Percentiles rank a stretch among this genome's conserved stretches.
These are phyloP conservation scores for Peribatodes rhomboidaria DNA, from an alignment of 2,888 invertebrate genomes.

Conservation along the genomic window DNA sequence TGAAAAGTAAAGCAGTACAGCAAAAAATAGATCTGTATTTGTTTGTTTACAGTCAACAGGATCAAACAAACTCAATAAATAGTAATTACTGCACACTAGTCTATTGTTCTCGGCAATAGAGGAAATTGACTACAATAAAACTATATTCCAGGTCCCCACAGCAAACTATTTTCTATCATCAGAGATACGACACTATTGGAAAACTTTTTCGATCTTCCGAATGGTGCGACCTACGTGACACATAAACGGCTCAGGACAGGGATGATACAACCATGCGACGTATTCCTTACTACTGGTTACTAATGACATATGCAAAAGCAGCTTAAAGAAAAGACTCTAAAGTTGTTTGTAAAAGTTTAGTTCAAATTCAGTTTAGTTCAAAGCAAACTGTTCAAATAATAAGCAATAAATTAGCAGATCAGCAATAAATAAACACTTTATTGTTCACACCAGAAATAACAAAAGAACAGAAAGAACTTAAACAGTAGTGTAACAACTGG, in stretches of 20 bases:
- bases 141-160: conserved; percentile 64
- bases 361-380: too few species aligned
- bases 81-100: conserved; percentile 50
- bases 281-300: neutral
- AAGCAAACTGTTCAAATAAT: too few species aligned
- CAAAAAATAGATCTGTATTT: too few species aligned
- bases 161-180: conserved; percentile 80
- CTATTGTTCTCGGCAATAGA: conserved; percentile 37
- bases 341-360: too few species aligned
- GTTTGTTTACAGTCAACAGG: too few species aligned
- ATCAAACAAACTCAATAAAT: conserved; percentile 5
- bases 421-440: too few species aligned
- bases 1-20: too few species aligned
- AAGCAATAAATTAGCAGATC: too few species aligned
- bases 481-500: too few species aligned
- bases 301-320: neutral
- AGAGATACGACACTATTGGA: conserved; percentile 76
- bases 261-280: conserved; percentile 21
- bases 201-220: conserved; percentile 83
- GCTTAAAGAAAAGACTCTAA: too few species aligned
- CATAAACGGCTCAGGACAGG: conserved; percentile 70
- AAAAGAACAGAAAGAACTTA: too few species aligned
- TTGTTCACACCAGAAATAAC: too few species aligned
- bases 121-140: conserved; percentile 69
- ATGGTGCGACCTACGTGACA: conserved; percentile 77